phyloP scores from a whole-genome alignment of 2,888 invertebrate genomes.

The Aelia acuminata region DNA sequence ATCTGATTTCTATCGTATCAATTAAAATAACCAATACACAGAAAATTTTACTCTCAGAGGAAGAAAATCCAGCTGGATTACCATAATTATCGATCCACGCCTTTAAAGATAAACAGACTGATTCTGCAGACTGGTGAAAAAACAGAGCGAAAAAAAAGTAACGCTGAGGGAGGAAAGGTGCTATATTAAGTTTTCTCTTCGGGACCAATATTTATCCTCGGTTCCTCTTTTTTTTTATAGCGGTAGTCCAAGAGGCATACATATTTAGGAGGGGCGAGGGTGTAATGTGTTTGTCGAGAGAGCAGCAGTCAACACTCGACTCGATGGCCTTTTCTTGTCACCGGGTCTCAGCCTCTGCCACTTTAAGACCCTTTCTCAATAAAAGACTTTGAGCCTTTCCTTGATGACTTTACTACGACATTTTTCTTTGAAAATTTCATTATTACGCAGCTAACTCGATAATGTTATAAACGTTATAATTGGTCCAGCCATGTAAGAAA shows the following conservation, averaged over 20 bases:
- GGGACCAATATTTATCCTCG: conserved; percentile 46
- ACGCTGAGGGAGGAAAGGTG: neutral
- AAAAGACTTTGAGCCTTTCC: conserved; percentile 12
- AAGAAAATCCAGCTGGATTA: neutral
- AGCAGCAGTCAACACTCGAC: conserved; percentile 49
- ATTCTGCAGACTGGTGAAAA: neutral
- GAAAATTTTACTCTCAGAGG: neutral
- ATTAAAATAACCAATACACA: neutral
- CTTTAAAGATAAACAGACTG: neutral
- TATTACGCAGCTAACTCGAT: neutral
- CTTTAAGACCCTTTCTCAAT: neutral
- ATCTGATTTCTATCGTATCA: neutral
- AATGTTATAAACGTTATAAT: no score
- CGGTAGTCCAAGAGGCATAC: conserved; percentile 25
- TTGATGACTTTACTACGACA: neutral
- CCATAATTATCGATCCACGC: neutral
- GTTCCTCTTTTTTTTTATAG: conserved; percentile 40
- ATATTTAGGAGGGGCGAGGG: conserved; percentile 52
- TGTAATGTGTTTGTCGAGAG: conserved; percentile 56
- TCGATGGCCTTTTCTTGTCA: conserved; percentile 55
- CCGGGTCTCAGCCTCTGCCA: neutral
- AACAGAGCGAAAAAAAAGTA: neutral
- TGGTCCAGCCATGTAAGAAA: no score
- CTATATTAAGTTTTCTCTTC: conserved; percentile 46
- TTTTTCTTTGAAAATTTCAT: neutral